Conservation (phyloP, 2,888 invertebrate genomes). For the Rotaria macrura region DNA sequence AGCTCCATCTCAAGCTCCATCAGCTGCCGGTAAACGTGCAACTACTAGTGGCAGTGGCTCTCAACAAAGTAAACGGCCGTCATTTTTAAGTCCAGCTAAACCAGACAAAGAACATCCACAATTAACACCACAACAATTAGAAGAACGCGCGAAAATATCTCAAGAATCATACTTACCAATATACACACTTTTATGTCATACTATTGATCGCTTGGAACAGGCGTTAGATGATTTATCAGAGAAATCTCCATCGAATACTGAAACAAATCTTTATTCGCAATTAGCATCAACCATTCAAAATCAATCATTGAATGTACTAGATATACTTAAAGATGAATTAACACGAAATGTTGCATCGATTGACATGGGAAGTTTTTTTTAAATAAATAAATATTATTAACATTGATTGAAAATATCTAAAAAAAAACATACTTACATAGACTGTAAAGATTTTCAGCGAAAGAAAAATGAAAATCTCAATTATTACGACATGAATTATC, state of each 20-base stretch:
- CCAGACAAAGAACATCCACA: background rate
- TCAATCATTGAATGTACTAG: background rate
- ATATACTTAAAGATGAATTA: conserved; percentile 12
- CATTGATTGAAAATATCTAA: too few relatives aligned
- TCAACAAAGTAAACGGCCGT: background rate
- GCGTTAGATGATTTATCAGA: background rate
- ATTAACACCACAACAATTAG: conserved; percentile 13
- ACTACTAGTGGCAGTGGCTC: background rate
- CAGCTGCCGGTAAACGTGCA: background rate
- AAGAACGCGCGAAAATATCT: background rate
- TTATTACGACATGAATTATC: too few relatives aligned
- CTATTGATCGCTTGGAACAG: background rate
- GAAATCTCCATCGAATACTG: background rate
- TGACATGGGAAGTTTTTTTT: background rate
- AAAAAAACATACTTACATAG: too few relatives aligned
- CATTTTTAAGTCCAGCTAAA: background rate
- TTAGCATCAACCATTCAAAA: background rate
- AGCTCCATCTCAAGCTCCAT: background rate
- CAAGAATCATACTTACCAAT: background rate
- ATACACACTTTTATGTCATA: conserved; percentile 1
- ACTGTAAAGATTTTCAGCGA: too few relatives aligned
- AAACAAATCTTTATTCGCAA: background rate
- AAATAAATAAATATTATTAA: background rate
- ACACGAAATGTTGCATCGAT: background rate
- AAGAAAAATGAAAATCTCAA: too few relatives aligned